Percentiles rank a stretch among this genome's conserved stretches.
phyloP scores from a whole-genome alignment of 92 coral and sea anemone genomes.

The Meandrina meandrites region DNA sequence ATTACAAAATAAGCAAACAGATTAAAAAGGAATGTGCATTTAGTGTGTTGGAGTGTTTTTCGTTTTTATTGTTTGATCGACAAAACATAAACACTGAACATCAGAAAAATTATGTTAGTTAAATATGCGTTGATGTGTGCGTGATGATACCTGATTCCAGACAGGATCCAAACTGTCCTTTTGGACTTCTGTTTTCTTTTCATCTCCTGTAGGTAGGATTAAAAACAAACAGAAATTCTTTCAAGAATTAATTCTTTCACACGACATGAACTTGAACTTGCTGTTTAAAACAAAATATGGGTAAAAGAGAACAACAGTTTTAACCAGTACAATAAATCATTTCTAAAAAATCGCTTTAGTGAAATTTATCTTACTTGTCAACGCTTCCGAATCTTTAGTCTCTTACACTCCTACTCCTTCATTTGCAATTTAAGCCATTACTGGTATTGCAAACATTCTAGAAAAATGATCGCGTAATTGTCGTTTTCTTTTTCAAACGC shows the following conservation, averaged over 20 bases:
- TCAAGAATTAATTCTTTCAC: neutral
- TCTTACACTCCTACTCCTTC: neutral
- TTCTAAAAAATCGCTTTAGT: too few relatives aligned
- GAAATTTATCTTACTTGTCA: too few relatives aligned
- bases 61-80: neutral
- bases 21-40: neutral
- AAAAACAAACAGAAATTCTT: neutral
- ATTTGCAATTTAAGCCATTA: neutral
- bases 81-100: neutral
- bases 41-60: neutral
- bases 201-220: slow-evolving; percentile 54
- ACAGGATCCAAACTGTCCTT: slow-evolving; percentile 75
- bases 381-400: neutral
- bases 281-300: neutral
- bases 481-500: too few relatives aligned
- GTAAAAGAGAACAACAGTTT: neutral
- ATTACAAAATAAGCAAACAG: neutral
- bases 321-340: neutral
- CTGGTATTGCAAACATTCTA: too few relatives aligned
- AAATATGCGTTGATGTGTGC: neutral
- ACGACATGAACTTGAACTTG: neutral
- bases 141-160: slow-evolving; percentile 60
- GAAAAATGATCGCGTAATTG: too few relatives aligned
- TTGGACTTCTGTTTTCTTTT: slow-evolving; percentile 74
- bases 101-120: too few relatives aligned